Base-by-base conservation (phyloP, 2,888 invertebrate genomes). In the Heliconius ismenius region DNA sequence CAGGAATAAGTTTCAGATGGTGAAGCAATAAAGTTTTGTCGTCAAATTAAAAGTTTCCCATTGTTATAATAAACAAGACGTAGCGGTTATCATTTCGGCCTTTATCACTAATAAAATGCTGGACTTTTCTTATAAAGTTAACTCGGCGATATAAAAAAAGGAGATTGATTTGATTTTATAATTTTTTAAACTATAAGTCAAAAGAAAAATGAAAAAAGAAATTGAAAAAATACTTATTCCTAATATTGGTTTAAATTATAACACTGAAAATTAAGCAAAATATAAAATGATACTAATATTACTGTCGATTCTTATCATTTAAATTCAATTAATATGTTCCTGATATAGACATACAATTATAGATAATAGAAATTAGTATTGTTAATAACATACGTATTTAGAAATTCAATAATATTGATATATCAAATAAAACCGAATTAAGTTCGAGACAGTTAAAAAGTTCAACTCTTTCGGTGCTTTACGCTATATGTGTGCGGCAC, bases 21-120 rank as follows among this genome's bases (percentile, higher is more conserved):
- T 43, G 24, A 15, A 70, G 70, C 58, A 70, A 24, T 67, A 67
- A 70, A 70, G n/a, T 58, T 70, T 70, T 70, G 32, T 70, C 58
- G 58, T 70, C 58, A 32, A 24, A 70, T 70, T 70, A 70, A 36
- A 70, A 70, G 54, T 58, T 70, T n/a, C 58, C 9, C 24, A 58
- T 70, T 58, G 58, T 70, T 70, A 70, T 58, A 70, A 70, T 54
- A 70, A 70, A 70, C 70, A 58, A 70, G 70, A 58, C n/a, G 32
- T 32, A n/a, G 70, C 15, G 32, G 70, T 58, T 70, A 70, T 70
- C 32, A 36, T 70, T 32, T 32, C n/a, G 15, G n/a, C 15, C 58
- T 58, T 58, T 58, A 32, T 58, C 32, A 36, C 58, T 70, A 70
- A 70, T 24, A 70, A 58, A 15, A 18, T 3, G 24, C 15, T 24